Conservation (phyloP, 2,888 invertebrate species). For the Coremacera marginata region DNA sequence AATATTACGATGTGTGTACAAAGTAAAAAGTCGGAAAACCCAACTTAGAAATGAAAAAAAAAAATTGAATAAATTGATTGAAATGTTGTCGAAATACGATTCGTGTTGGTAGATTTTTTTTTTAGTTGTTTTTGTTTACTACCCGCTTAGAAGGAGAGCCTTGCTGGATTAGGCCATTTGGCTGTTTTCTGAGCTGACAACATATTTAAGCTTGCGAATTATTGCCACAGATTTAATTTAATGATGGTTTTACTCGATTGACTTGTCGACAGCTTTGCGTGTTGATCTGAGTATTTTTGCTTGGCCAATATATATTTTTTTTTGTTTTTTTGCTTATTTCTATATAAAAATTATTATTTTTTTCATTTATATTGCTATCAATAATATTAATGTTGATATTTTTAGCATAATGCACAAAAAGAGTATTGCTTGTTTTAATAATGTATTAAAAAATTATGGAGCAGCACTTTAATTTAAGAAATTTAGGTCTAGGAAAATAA, state of each 20-base stretch:
- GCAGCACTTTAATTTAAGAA: too few relatives aligned
- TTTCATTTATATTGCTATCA: too few relatives aligned
- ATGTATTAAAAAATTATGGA: too few relatives aligned
- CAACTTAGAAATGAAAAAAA: not conserved
- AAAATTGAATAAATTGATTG: slow-evolving; percentile 19
- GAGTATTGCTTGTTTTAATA: too few relatives aligned
- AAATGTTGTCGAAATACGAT: slow-evolving; percentile 30
- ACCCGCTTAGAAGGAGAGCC: not conserved
- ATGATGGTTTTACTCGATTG: slow-evolving; percentile 34
- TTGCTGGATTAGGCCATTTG: not conserved
- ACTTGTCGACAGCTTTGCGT: slow-evolving; percentile 37
- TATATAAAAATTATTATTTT: not conserved
- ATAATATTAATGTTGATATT: too few relatives aligned
- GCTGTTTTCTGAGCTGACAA: slow-evolving; percentile 23
- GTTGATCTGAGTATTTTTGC: not conserved
- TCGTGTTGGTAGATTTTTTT: slow-evolving; percentile 2
- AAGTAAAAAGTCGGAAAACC: not conserved
- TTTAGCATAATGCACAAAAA: too few relatives aligned
- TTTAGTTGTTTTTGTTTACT: not conserved
- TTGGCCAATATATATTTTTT: not conserved
- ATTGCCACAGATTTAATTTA: slow-evolving; percentile 35
- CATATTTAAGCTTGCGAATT: slow-evolving; percentile 29
- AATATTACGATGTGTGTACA: slow-evolving; percentile 1
- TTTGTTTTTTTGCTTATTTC: not conserved
- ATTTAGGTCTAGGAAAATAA: too few relatives aligned